Conservation (phyloP, 2,113 vertebrate genomes). For the Dascyllus trimaculatus region DNA sequence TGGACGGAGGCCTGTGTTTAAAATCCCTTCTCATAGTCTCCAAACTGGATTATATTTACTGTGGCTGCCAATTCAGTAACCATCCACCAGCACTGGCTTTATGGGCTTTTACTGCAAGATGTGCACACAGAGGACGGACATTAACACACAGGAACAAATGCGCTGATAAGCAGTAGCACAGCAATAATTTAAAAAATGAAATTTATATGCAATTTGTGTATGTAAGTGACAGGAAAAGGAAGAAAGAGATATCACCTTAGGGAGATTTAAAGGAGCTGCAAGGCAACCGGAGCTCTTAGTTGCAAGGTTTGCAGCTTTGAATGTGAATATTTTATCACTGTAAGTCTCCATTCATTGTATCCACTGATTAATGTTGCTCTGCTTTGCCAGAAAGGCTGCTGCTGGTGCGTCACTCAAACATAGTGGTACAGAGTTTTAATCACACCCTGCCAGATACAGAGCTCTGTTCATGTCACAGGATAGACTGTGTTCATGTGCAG, state of each 20-base stretch:
- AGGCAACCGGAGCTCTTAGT: too few relatives aligned
- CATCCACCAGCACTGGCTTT: background rate
- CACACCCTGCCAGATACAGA: background rate
- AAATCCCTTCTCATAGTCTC: background rate
- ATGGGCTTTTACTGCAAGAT: background rate
- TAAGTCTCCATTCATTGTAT: background rate
- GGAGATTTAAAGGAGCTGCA: too few relatives aligned
- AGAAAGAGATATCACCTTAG: too few relatives aligned
- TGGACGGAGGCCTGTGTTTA: conserved; percentile 5
- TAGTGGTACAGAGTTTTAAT: background rate
- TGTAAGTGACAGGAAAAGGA: too few relatives aligned
- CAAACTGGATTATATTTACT: background rate
- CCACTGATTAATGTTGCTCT: background rate
- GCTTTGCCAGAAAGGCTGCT: background rate
- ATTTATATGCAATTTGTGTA: too few relatives aligned
- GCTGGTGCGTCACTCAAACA: background rate
- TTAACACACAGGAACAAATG: too few relatives aligned
- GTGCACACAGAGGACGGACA: too few relatives aligned
- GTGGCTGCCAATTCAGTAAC: background rate
- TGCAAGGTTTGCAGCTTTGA: too few relatives aligned
- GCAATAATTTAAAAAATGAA: too few relatives aligned
- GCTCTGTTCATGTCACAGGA: background rate
- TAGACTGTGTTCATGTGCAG: background rate
- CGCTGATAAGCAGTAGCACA: too few relatives aligned
- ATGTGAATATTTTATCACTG: background rate